These are phyloP conservation scores for Phocides pigmalion DNA, from an alignment of 1,140 invertebrate genomes.

Conservation along the genomic window DNA sequence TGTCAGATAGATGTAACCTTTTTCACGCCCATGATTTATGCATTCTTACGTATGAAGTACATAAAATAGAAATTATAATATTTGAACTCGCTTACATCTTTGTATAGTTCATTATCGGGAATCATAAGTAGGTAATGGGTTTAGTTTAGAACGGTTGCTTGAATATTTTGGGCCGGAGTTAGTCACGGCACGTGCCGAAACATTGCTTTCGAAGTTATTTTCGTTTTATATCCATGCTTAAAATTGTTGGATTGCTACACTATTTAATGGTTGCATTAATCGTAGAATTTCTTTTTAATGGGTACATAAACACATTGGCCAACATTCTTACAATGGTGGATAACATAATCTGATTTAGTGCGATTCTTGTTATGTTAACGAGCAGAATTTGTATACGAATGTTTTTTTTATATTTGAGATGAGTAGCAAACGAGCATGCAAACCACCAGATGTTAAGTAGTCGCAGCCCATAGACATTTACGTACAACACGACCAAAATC, in stretches of 20 bases:
- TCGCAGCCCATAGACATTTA: too few relatives aligned
- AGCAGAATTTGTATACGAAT: too few relatives aligned
- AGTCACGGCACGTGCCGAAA: conserved; percentile 15
- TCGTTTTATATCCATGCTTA: neutral
- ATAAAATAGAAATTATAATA: too few relatives aligned
- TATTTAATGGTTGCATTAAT: neutral
- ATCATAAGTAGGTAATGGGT: conserved; percentile 8
- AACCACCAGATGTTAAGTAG: too few relatives aligned
- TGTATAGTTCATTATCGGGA: conserved; percentile 7
- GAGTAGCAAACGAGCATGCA: too few relatives aligned
- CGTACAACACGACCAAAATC: too few relatives aligned
- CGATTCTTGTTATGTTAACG: too few relatives aligned
- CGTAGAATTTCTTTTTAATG: neutral
- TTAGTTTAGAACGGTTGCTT: conserved; percentile 1
- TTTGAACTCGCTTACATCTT: too few relatives aligned
- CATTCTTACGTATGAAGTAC: too few relatives aligned
- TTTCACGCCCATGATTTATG: too few relatives aligned
- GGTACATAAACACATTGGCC: neutral
- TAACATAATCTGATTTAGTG: neutral
- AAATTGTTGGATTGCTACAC: neutral
- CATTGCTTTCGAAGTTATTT: conserved; percentile 12
- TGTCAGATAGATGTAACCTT: too few relatives aligned
- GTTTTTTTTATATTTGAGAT: too few relatives aligned
- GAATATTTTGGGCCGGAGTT: conserved; percentile 11
- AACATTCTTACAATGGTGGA: neutral